Evolutionary conservation across 2,797 vertebrate species (phyloP).

Genomic region (Melanotaenia nigrans): DNA sequence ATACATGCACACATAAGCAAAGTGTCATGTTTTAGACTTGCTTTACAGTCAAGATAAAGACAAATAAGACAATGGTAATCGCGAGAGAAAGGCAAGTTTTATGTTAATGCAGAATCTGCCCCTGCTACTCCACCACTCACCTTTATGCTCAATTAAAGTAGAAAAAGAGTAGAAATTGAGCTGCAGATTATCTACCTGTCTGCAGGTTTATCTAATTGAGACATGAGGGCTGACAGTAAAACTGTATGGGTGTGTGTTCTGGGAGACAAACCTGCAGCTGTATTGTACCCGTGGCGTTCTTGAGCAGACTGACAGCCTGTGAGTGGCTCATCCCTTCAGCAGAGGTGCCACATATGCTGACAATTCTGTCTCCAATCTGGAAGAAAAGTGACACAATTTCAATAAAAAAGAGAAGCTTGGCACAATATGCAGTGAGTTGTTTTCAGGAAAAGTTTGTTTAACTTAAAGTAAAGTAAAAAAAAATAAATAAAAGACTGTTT

Average conservation of each 20-base stretch:
- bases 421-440: not conserved
- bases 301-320: slow-evolving; percentile 92
- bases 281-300: slow-evolving; percentile 89
- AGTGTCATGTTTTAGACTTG: not conserved
- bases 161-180: not conserved
- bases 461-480: not conserved
- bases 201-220: slow-evolving; percentile 31
- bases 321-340: slow-evolving; percentile 94
- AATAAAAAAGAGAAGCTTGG: not conserved
- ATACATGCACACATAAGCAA: slow-evolving; percentile 16
- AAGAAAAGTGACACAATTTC: slow-evolving; percentile 14
- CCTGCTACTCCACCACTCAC: slow-evolving; percentile 15
- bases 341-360: slow-evolving; percentile 91
- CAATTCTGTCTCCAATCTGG: slow-evolving; percentile 95
- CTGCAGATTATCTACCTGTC: slow-evolving; percentile 30
- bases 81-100: slow-evolving; percentile 27
- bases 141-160: not conserved
- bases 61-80: slow-evolving; percentile 16
- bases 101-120: slow-evolving; percentile 42
- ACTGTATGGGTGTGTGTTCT: slow-evolving; percentile 23
- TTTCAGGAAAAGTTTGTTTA: slow-evolving; percentile 1
- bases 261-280: slow-evolving; percentile 91
- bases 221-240: not conserved
- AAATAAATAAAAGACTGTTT: not conserved
- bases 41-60: slow-evolving; percentile 37